Conservation (phyloP, 1,140 invertebrate species). For the Procambarus virginalis region DNA sequence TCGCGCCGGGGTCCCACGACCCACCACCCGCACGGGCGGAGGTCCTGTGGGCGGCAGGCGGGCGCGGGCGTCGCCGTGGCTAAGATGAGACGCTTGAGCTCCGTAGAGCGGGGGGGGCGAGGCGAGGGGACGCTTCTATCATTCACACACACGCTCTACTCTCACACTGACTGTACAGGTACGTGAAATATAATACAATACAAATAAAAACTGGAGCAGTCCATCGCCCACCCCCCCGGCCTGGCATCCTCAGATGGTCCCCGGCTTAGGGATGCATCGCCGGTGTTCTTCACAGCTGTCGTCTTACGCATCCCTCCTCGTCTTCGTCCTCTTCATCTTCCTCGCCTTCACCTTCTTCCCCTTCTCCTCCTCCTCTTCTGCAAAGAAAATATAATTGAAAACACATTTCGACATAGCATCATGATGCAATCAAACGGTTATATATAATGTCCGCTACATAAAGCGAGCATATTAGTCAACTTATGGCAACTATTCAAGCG, state of each 20-base stretch:
- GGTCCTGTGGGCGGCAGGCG: slow-evolving; percentile 39
- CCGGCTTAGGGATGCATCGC: slow-evolving; percentile 44
- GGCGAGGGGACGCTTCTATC: slow-evolving; percentile 29
- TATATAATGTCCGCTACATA: too few relatives aligned
- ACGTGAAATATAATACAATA: slow-evolving; percentile 68
- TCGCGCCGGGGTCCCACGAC: slow-evolving; percentile 49
- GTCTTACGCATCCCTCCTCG: slow-evolving; percentile 56
- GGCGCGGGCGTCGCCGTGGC: slow-evolving; percentile 38
- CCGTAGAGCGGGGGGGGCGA: slow-evolving; percentile 36
- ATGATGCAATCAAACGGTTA: too few relatives aligned
- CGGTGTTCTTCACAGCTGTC: slow-evolving; percentile 48
- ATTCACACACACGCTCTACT: slow-evolving; percentile 48
- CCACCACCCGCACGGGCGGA: slow-evolving; percentile 38
- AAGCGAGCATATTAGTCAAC: too few relatives aligned
- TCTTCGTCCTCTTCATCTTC: slow-evolving; percentile 59
- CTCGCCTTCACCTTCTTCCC: slow-evolving; percentile 56
- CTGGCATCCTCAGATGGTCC: slow-evolving; percentile 35
- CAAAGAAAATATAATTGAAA: not conserved
- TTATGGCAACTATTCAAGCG: too few relatives aligned
- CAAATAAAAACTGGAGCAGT: slow-evolving; percentile 64
- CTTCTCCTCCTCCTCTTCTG: slow-evolving; percentile 57
- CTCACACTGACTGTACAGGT: slow-evolving; percentile 66
- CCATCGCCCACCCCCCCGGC: slow-evolving; percentile 57
- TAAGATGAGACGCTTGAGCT: slow-evolving; percentile 55
- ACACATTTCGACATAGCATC: not conserved